Evolutionary conservation across 1,140 invertebrate species (phyloP), one percentile per base, ranked within the genome.

Genomic region (Drosophila gunungcola): DNA sequence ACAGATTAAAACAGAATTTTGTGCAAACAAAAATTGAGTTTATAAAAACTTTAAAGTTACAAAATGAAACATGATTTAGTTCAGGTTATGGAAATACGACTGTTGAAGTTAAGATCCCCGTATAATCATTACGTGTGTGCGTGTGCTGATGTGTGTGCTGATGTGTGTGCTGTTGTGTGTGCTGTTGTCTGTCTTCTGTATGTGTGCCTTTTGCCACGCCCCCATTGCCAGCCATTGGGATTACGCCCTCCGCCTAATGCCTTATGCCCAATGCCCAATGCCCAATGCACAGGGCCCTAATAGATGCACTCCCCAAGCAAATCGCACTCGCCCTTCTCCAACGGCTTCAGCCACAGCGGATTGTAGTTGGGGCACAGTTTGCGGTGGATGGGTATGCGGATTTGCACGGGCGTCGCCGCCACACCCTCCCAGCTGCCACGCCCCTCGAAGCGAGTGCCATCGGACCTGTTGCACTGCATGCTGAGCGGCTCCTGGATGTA

Each of bases 391-490:
- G 92, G 91, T 3, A 92, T 84, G 73, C 91, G 79, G 42, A 92
- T 91, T 64, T 91, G 72, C 4, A 92, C 92, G 21, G 86, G 79
- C 57, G 91, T 92, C 38, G 92, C 62, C 1, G 80, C 57, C 32
- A 90, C 78, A 6, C 91, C 91, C 81, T 92, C 91, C 91, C 91
- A 92, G 27, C 88, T 76, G 58, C 0, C 2, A 3, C 42, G 76
- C 2, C 73, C 79, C 36, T 77, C 79, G 41, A 98, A 97, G 80
- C 97, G 93, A 53, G 94, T 94, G 11, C 98, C 98, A 80, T 96
- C 95, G 3, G 97, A 98, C 86, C 95, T 95, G 93, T 99, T 99
- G 91, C 98, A 99, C 90, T 99, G 98, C 97, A 99, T 98, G 51
- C 97, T 97, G 48, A 99, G 94, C 21, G 97, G 96, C 2, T 97